Percentiles rank a stretch among this genome's conserved stretches.
These are phyloP conservation scores for Esox lucius DNA, from an alignment of 2,797 vertebrate species.

Conservation along the genomic window DNA sequence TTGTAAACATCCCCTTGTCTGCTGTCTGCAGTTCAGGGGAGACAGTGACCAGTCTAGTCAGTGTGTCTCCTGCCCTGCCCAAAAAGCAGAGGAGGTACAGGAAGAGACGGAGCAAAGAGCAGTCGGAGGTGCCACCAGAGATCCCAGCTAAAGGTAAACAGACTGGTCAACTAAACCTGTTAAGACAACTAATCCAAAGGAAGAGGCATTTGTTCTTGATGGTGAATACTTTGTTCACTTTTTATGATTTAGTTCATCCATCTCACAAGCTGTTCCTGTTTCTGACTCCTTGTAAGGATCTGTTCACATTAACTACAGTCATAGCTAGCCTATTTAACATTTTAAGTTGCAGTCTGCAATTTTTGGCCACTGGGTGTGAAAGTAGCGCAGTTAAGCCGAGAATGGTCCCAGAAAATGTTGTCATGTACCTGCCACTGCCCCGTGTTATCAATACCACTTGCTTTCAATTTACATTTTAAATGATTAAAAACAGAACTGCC, in stretches of 20 bases:
- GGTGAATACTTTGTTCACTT: not conserved
- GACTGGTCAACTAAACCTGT: no score
- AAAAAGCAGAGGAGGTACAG: slow-evolving; percentile 84
- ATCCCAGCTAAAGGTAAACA: slow-evolving; percentile 89
- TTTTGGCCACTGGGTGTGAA: no score
- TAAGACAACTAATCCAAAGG: no score
- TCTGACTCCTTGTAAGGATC: not conserved
- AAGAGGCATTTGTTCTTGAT: not conserved
- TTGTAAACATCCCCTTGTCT: slow-evolving; percentile 4
- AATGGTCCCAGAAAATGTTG: no score
- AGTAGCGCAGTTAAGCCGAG: no score
- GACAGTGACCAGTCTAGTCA: slow-evolving; percentile 84
- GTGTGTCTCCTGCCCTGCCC: slow-evolving; percentile 81
- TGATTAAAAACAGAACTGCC: no score
- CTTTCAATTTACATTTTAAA: no score
- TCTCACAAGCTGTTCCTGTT: not conserved
- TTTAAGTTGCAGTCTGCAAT: no score
- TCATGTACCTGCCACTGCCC: no score
- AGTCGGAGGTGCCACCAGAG: slow-evolving; percentile 83
- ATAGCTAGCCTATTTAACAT: no score
- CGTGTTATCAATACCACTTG: no score
- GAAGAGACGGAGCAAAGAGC: slow-evolving; percentile 78
- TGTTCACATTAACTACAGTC: no score
- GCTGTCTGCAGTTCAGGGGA: slow-evolving; percentile 81
- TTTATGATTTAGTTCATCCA: not conserved